phyloP scores from a whole-genome alignment of 92 coral and sea anemone genomes.

The Porites evermanni region DNA sequence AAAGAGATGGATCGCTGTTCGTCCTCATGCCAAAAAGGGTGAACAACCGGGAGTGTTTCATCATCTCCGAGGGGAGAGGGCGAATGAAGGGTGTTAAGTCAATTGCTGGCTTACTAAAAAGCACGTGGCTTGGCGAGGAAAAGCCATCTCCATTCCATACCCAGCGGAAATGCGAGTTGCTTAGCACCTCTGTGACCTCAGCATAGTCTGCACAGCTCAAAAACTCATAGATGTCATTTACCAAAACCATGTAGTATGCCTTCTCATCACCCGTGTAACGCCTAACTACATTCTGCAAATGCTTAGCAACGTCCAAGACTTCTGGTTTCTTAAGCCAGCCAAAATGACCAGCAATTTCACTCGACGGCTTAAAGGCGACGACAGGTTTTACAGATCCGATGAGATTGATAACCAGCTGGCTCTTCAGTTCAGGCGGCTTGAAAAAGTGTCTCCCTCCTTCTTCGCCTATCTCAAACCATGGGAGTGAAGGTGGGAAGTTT shows the following conservation, averaged over 20 bases:
- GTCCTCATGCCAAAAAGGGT: constrained; percentile 56
- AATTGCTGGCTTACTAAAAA: constrained; percentile 35
- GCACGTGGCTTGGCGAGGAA: constrained; percentile 56
- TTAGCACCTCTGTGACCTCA: too few relatives aligned
- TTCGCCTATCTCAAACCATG: constrained; percentile 1
- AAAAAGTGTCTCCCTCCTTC: constrained; percentile 23
- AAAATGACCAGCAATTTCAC: constrained; percentile 32
- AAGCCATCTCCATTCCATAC: constrained; percentile 80
- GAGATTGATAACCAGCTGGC: constrained; percentile 28
- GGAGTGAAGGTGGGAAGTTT: constrained; percentile 36
- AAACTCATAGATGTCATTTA: constrained; percentile 43
- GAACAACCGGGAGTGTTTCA: constrained; percentile 34
- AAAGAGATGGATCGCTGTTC: constrained; percentile 21
- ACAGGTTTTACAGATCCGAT: constrained; percentile 61
- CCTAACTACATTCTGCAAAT: constrained; percentile 38
- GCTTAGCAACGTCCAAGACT: constrained; percentile 41
- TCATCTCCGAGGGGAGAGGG: constrained; percentile 56
- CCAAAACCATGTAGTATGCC: constrained; percentile 33
- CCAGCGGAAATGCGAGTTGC: constrained; percentile 30
- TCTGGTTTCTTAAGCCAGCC: constrained; percentile 60
- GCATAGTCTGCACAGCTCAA: constrained; percentile 18
- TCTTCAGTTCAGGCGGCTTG: constrained; percentile 53
- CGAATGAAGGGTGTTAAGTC: constrained; percentile 63
- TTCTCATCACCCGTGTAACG: constrained; percentile 49
- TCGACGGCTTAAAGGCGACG: constrained; percentile 31